Conservation (phyloP, 2,888 invertebrate species). For the Stenchaetothrips biformis region DNA sequence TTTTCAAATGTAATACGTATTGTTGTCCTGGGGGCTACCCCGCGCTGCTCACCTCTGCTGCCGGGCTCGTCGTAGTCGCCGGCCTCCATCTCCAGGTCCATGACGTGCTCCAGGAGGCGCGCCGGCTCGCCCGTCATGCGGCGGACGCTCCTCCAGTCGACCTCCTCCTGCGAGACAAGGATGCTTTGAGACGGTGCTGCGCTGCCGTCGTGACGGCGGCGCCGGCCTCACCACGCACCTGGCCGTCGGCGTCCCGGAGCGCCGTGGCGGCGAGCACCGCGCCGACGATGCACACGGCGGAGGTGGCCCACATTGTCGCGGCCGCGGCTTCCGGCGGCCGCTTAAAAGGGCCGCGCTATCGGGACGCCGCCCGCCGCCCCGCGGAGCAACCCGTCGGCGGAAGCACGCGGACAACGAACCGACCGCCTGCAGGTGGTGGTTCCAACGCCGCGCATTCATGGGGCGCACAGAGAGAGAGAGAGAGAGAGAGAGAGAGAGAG, state of each 20-base stretch:
- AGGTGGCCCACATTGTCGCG: not conserved
- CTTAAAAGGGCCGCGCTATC: not conserved
- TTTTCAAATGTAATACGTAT: not conserved
- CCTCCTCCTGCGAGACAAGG: not conserved
- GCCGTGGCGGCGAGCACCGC: not conserved
- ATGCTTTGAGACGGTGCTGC: too few species aligned
- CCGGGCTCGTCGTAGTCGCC: not conserved
- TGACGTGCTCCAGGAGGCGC: not conserved
- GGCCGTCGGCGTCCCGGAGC: not conserved
- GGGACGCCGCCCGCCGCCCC: not conserved
- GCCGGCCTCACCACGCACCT: not conserved
- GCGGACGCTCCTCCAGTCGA: not conserved
- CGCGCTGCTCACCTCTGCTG: not conserved
- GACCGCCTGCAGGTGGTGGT: not conserved
- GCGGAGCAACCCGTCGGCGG: not conserved
- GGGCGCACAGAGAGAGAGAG: too few species aligned
- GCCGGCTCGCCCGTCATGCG: not conserved
- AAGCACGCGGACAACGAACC: too few species aligned
- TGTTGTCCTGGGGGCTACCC: not conserved
- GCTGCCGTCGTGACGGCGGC: not conserved
- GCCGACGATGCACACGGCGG: not conserved
- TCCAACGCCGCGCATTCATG: too few species aligned
- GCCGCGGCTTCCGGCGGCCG: not conserved
- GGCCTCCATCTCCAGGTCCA: constrained; percentile 16
- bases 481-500: too few species aligned